Base-by-base conservation (phyloP, 2,797 vertebrate species). In the Podarcis siculus region DNA sequence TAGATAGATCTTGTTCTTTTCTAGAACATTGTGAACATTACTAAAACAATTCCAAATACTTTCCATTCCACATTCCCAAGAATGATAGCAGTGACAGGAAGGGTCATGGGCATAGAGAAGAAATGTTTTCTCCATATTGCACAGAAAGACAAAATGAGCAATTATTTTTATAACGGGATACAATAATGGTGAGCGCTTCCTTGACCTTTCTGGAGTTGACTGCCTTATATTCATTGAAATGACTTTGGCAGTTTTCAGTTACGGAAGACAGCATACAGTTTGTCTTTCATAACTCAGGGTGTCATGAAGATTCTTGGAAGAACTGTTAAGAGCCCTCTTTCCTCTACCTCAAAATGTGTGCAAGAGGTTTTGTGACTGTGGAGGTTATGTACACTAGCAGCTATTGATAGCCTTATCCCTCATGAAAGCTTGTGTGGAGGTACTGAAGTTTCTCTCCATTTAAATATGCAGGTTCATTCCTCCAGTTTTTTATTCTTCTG, bases 1-100 rank as follows among this genome's bases (percentile, higher is more conserved):
- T 84, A 82, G 76, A 77, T 82, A 85, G 61, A 71, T 64, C 55
- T 81, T 58, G 30, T 71, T 39, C 13, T 82, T 30, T 35, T 37
- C 55, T 82, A 83, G 78, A 79, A 86, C 87, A 85, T 45, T 76
- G 0, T 72, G 84, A n/a, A 49, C 8, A 42, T 8, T 75, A 82
- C 21, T 19, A 64, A 89, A 90, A 79, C 32, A 69, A 30, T 71
- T 82, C 86, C 71, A 79, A 69, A 42, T 77, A 8, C 83, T 49
- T 45, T 83, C 73, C 27, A 80, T 19, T 85, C 32, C 0, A 25
- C 30, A 3, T 9, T 91, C 27, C 30, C 82, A 49, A 90, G 37
- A 90, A 89, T 83, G 55, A 82, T 8, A 86, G 42, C 42, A 82
- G 58, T 77, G 42, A 32, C 27, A 83, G 87, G 85, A 23, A 37